Conservation (phyloP, 2,888 invertebrate species). For the Microchrysa polita region DNA sequence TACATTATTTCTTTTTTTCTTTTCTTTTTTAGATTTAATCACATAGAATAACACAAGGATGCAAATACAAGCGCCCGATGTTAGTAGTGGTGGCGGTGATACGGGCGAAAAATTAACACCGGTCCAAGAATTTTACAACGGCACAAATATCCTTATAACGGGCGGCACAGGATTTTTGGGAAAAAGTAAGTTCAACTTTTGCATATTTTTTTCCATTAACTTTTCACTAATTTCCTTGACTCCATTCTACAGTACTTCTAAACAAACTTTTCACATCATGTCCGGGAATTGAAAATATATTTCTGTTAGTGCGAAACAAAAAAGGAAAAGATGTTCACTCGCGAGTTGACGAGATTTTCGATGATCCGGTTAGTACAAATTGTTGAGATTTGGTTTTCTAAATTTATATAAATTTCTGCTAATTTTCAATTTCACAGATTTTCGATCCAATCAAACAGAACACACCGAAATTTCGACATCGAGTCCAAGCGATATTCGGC, state of each 20-base stretch:
- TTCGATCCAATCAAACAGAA: constrained; percentile 65
- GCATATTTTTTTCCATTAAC: background rate
- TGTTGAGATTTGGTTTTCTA: too few relatives aligned
- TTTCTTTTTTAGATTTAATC: background rate
- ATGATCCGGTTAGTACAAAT: constrained; percentile 73
- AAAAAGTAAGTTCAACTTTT: constrained; percentile 54
- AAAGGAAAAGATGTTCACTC: constrained; percentile 73
- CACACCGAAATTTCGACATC: constrained; percentile 68
- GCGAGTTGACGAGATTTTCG: constrained; percentile 74
- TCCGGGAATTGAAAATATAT: constrained; percentile 66
- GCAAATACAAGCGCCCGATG: constrained; percentile 48
- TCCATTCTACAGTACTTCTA: constrained; percentile 63
- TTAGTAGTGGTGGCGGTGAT: constrained; percentile 26
- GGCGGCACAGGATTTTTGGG: constrained; percentile 68
- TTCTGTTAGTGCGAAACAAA: constrained; percentile 68
- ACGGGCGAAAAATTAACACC: constrained; percentile 57
- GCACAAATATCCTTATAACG: constrained; percentile 70
- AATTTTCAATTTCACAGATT: constrained; percentile 57
- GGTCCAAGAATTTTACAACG: constrained; percentile 69
- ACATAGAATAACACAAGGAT: constrained; percentile 33
- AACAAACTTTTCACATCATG: constrained; percentile 70
- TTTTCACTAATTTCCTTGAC: too few relatives aligned
- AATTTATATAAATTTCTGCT: too few relatives aligned
- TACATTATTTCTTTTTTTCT: too few relatives aligned
- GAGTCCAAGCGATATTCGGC: constrained; percentile 67